These are phyloP conservation scores for Progne subis DNA, from an alignment of 2,113 vertebrate species.

Conservation along the genomic window DNA sequence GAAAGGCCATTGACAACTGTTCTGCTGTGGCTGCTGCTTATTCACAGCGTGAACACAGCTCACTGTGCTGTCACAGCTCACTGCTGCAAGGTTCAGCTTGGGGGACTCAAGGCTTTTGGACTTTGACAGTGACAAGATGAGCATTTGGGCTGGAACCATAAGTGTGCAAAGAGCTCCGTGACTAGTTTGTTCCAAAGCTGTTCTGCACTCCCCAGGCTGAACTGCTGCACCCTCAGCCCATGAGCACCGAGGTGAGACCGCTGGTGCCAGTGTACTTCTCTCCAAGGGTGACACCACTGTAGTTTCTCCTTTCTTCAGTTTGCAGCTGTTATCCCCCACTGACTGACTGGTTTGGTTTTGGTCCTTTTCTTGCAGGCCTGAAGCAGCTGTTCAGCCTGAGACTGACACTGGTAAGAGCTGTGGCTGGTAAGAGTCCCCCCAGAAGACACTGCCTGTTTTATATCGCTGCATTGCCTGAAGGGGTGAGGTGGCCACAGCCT, in stretches of 20 bases:
- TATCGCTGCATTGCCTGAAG: neutral
- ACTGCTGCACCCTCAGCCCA: neutral
- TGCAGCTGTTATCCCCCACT: neutral
- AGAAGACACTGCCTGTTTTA: rapidly evolving
- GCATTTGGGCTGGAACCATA: neutral
- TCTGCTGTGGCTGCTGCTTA: neutral
- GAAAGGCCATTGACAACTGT: neutral
- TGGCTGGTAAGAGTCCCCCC: neutral
- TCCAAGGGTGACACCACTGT: neutral
- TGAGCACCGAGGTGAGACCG: neutral
- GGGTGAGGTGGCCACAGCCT: neutral
- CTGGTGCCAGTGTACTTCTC: neutral
- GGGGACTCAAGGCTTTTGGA: neutral
- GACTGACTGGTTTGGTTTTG: neutral
- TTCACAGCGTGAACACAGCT: neutral
- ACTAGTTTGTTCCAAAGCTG: neutral
- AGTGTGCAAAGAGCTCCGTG: neutral
- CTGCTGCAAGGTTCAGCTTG: neutral
- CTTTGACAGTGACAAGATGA: neutral
- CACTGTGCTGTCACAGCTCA: neutral
- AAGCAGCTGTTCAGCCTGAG: neutral
- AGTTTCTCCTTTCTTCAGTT: neutral
- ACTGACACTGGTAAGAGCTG: neutral
- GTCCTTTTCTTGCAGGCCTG: constrained; percentile 27
- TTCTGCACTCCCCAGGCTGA: neutral